Conservation (phyloP, 2,797 vertebrate genomes). For the Microctenopoma lineatum region DNA sequence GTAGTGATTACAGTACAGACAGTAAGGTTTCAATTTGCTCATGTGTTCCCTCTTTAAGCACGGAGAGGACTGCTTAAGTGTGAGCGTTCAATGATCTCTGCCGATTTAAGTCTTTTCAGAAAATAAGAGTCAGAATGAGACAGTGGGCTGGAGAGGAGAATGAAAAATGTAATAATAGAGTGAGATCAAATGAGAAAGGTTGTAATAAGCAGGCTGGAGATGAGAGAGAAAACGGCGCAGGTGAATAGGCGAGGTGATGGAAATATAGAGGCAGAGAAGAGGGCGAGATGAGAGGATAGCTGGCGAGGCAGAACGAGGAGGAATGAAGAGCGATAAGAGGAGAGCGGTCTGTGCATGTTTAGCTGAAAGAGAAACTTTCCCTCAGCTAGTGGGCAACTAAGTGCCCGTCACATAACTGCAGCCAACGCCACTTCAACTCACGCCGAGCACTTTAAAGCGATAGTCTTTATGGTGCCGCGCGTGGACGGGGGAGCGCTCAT, state of each 20-base stretch:
- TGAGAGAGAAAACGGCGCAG: slow-evolving; percentile 34
- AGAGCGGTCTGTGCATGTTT: slow-evolving; percentile 62
- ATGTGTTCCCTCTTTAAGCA: background rate
- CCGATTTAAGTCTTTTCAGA: background rate
- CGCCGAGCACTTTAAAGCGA: slow-evolving; percentile 46
- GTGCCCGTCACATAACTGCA: slow-evolving; percentile 52
- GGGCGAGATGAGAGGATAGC: slow-evolving; percentile 58
- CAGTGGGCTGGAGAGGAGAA: slow-evolving; percentile 7
- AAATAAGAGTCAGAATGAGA: slow-evolving; percentile 1
- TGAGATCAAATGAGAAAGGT: slow-evolving; percentile 15
- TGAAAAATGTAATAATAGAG: slow-evolving; percentile 17
- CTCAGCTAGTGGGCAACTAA: slow-evolving; percentile 42
- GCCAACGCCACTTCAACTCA: slow-evolving; percentile 52
- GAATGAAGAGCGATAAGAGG: slow-evolving; percentile 60
- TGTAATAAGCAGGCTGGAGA: slow-evolving; percentile 26
- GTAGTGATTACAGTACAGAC: background rate
- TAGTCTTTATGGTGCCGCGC: slow-evolving; percentile 4
- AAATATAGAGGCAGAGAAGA: slow-evolving; percentile 40
- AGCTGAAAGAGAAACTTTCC: slow-evolving; percentile 54
- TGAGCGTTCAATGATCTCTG: slow-evolving; percentile 12
- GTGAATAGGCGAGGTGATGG: slow-evolving; percentile 50
- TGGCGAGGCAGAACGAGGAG: slow-evolving; percentile 44
- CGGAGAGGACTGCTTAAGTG: slow-evolving; percentile 2
- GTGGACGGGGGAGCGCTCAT: slow-evolving; percentile 1
- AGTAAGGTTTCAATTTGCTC: slow-evolving; percentile 1